Base-by-base conservation (phyloP, 1,140 invertebrate genomes). In the Medauroidea extradentata region DNA sequence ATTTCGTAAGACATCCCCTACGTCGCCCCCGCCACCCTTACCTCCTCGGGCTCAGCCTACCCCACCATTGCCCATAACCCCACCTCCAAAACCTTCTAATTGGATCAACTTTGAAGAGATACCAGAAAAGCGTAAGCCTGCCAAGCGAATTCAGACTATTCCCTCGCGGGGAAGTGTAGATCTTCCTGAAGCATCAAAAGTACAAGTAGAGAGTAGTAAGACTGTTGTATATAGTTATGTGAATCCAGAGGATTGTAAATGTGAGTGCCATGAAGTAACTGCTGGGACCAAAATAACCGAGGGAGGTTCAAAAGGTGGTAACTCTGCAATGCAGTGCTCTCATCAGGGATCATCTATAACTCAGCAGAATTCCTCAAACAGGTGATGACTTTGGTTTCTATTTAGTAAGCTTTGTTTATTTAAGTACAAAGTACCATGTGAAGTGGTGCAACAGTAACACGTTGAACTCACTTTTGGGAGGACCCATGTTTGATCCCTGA, bases 81-180 rank as follows among this genome's bases (percentile, higher is more conserved):
- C 59, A 5, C 57, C 52, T 42, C 54, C 60, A 9, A 34, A 39
- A 4, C 34, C 52, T 16, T 23, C 43, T 8, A 18, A 3, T 8
- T 93, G 90, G 90, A 88, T 93, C 25, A 89, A 91, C 68, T 91
- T 92, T 69, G 88, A 91, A 71, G 89, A 92, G 65, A 85, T 91
- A 52, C 89, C 90, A 0, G 89, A 92, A 71, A 82, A 83, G 62
- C 77, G 86, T 18, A 89, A 89, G 71, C 79, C 84, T 48, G 87
- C 90, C 11, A 89, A 89, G 73, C 78, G 87, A 55, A 91, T 91
- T 61, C 88, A 90, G 65, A 89, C 88, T 8, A 80, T 92, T 63
- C 88, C 89, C 3, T 49, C 55, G 42, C 27, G 43, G 14, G 34
- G 41, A 1, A 46, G 29, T 34, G 29, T 34, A 7, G 29, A 34